A percentile compares a stretch with the other conserved stretches of the same genome.
Conservation (phyloP, 1,140 invertebrate genomes). For the Conopomorpha cramerella region DNA sequence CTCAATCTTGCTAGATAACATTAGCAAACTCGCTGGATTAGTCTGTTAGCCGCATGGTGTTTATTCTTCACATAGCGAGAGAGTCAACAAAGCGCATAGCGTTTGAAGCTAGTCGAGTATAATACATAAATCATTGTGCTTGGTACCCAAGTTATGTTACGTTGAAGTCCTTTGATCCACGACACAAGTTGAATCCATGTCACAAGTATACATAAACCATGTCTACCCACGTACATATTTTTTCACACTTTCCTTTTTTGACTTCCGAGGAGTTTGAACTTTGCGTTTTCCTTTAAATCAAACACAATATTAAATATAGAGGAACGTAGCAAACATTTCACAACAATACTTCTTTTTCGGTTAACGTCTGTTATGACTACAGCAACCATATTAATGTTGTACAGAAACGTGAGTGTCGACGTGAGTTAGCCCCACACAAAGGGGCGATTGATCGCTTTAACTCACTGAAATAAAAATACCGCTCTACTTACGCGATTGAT, state of each 20-base stretch:
- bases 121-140: conserved; percentile 23
- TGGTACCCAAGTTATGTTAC: conserved; percentile 7
- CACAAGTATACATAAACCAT: too few species aligned
- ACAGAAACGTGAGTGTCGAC: conserved; percentile 25
- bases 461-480: conserved; percentile 40
- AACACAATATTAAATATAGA: too few species aligned
- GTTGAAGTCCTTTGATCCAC: too few species aligned
- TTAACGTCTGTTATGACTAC: conserved; percentile 51
- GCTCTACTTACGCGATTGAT: conserved; percentile 48
- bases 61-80: conserved; percentile 48
- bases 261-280: too few species aligned
- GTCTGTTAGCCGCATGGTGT: conserved; percentile 24
- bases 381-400: conserved; percentile 29
- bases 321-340: too few species aligned
- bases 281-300: too few species aligned
- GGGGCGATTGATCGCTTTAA: conserved; percentile 36
- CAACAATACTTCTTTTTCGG: too few species aligned
- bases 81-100: conserved; percentile 37
- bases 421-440: conserved; percentile 51
- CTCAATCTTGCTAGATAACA: conserved; percentile 44
- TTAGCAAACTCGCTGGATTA: conserved; percentile 46
- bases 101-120: conserved; percentile 27
- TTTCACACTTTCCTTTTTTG: too few species aligned
- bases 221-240: too few species aligned
- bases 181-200: too few species aligned